Evolutionary conservation across 37 sponge, comb jelly and placozoan genomes (phyloP).

Genomic region (Mnemiopsis leidyi): DNA sequence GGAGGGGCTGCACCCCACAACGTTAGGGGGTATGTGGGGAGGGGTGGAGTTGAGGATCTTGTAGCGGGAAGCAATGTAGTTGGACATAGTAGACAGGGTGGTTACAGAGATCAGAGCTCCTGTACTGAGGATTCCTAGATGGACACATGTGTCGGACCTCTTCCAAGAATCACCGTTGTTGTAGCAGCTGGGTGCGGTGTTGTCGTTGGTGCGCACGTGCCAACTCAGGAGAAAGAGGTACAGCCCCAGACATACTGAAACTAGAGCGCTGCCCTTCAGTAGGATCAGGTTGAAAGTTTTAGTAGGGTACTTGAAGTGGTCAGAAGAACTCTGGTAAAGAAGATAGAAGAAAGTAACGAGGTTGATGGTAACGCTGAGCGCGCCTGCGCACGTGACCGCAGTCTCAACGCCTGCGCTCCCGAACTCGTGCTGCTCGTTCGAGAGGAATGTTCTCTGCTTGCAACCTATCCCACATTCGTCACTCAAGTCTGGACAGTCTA

Average conservation of each 20-base stretch:
- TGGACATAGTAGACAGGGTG: neutral
- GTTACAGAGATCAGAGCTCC: neutral
- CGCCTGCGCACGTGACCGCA: neutral
- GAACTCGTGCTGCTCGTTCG: neutral
- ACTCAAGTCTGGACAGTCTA: neutral
- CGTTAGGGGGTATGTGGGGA: neutral
- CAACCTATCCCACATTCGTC: slow-evolving; percentile 24
- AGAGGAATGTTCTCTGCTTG: neutral
- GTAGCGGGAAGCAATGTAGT: neutral
- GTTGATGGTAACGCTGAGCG: neutral
- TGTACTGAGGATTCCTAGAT: neutral
- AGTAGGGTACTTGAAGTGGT: neutral
- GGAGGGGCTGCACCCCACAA: neutral
- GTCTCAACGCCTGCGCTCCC: neutral
- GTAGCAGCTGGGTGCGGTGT: neutral
- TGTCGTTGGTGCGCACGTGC: neutral
- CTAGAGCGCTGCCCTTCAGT: neutral
- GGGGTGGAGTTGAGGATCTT: neutral
- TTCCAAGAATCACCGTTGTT: neutral
- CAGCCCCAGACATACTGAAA: neutral
- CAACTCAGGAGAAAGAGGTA: neutral
- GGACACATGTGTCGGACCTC: neutral
- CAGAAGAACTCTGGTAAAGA: neutral
- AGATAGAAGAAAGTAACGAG: neutral
- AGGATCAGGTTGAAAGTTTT: slow-evolving; percentile 1